Conservation (phyloP, 1,140 invertebrate species). For the Ips typographus region DNA sequence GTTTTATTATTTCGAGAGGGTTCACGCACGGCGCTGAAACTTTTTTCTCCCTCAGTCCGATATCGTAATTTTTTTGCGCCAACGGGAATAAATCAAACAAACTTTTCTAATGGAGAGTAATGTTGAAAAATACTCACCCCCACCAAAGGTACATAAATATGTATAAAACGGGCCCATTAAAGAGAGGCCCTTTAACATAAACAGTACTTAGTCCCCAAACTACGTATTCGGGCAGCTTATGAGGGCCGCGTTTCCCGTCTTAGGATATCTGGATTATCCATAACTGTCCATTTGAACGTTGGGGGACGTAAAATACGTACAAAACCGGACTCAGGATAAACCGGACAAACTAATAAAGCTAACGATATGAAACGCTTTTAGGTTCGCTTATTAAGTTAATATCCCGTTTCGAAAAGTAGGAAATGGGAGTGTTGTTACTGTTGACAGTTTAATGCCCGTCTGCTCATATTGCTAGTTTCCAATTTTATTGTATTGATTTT, state of each 20-base stretch:
- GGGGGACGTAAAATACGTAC: slow-evolving; percentile 2
- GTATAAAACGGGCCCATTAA: background rate
- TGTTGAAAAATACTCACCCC: too few relatives aligned
- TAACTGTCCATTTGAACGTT: slow-evolving; percentile 7
- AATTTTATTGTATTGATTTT: too few relatives aligned
- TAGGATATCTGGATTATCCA: slow-evolving; percentile 10
- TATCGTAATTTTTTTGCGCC: too few relatives aligned
- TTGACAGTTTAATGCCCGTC: background rate
- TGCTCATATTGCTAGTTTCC: too few relatives aligned
- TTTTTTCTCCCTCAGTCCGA: background rate
- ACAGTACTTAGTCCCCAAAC: slow-evolving; percentile 3
- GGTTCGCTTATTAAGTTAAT: slow-evolving; percentile 7
- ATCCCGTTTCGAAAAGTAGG: background rate
- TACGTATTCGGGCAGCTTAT: slow-evolving; percentile 1
- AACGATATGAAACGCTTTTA: slow-evolving; percentile 5
- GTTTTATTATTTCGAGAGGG: background rate
- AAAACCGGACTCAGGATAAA: slow-evolving; percentile 3
- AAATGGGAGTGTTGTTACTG: background rate
- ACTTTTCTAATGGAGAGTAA: too few relatives aligned
- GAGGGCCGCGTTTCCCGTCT: background rate
- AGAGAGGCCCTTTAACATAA: slow-evolving; percentile 1
- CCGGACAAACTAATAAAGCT: slow-evolving; percentile 11
- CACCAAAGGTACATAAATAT: too few relatives aligned
- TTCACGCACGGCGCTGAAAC: background rate
- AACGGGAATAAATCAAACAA: too few relatives aligned